These are phyloP conservation scores for Sigmodon hispidus DNA, from an alignment of 2,113 vertebrate genomes.

Conservation along the genomic window DNA sequence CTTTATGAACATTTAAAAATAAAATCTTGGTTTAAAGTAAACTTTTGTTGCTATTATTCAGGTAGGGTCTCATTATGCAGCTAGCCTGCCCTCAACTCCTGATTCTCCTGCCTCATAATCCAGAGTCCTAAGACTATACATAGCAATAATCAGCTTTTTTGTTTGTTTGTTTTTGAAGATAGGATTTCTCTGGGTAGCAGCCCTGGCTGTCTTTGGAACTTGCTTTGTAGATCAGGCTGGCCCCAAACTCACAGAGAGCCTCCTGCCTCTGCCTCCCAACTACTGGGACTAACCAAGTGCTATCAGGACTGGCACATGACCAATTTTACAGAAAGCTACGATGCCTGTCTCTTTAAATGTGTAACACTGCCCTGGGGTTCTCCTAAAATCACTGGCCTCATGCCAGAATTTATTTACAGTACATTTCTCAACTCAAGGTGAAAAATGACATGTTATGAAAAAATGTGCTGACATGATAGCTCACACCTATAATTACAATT, in stretches of 20 bases:
- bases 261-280: background rate
- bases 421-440: background rate
- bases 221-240: background rate
- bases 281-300: background rate
- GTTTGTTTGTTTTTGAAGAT: background rate
- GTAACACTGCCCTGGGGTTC: background rate
- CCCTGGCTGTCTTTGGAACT: no score
- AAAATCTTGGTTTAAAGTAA: slow-evolving; percentile 2
- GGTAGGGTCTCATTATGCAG: background rate
- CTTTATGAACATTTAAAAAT: slow-evolving; percentile 23
- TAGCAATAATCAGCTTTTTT: background rate
- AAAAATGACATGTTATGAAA: background rate
- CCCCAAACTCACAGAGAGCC: background rate
- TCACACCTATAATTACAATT: background rate
- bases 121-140: background rate
- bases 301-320: background rate
- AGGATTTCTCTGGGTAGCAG: background rate
- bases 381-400: background rate
- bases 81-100: background rate
- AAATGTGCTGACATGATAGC: background rate
- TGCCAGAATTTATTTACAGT: background rate
- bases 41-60: background rate
- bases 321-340: background rate
- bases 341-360: background rate
- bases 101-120: background rate